Base-by-base conservation (phyloP, 2,888 invertebrate genomes). In the Erebia epiphron region DNA sequence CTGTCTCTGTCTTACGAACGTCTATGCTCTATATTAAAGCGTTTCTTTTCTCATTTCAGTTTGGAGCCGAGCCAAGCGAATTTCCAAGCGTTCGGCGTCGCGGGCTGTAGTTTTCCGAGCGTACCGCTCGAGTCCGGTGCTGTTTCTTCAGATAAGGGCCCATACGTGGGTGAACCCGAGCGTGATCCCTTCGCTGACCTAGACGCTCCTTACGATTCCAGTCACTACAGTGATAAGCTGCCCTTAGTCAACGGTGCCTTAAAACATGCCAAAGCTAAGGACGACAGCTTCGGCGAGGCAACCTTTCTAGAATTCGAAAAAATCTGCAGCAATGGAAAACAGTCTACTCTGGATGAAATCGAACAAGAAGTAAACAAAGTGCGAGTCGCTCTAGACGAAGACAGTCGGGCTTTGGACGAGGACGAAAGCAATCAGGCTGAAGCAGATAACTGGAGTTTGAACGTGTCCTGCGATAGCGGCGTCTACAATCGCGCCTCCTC, bases 401-500 rank as follows among this genome's bases (percentile, higher is more conserved):
- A 94, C 78, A 87, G 92, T 73, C 88, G 91, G 26, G 94, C 92
- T n/a, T 80, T 94, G 72, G 92, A 93, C 46, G 93, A 89, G 75
- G 91, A 92, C 82, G 92, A 92, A 73, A 80, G 85, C 50, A 90
- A 91, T 18, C 92, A 91, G 75, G 92, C 86, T 3, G 92, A 93
- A 75, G 90, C 88, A 0, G 93, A 93, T 76, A 92, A 90, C 79
- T 94, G 93, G 93, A 92, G 93, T 74, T 82, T 93, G 76, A 94
- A 94, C 83, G 92, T 94, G 75, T 94, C 94, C 71, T 94, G 94
- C 74, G 95, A 95, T 80, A 94, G 94, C 81, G 94, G 94, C 71
- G 94, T 94, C 75, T 95, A 95, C 83, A 95, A 95, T 80, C 94
- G 95, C 35, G 95, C 93, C 41, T 93, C 93, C 26, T 94, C 94